Evolutionary conservation across 2,113 vertebrate species (phyloP), one percentile per base, ranked within the genome.

Genomic region (Rhinichthys klamathensis): DNA sequence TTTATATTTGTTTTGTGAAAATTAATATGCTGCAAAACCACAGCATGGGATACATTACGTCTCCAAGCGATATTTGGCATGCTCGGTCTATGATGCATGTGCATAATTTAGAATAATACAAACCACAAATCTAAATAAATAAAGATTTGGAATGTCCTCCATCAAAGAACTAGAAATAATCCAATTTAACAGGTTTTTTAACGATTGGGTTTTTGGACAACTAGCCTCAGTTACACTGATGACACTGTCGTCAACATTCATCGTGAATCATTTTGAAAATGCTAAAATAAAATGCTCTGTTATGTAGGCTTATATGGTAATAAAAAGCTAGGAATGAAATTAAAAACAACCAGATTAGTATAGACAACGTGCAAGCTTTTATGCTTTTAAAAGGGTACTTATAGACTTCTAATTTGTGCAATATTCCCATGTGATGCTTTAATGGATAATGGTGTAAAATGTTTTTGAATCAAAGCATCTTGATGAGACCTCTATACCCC

Each of bases 381-480:
- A 18, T 65, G 78, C 58, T 46, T 80, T 80, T 46, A 11, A 80
- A 80, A 65, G 78, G 65, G 38, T 63, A 80, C 58, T 80, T 63
- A 63, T 30, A 25, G 38, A 27, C 58, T 80, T 65, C 38, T 46
- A 27, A 46, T 27, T 46, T 27, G 78, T 46, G 58, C 25, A 65
- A 65, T 80, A 46, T 65, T 65, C 58, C 78, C 78, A 80, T 27
- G 58, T 41, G 56, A 30, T 35, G 58, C 38, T 80, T 80, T 46
- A 80, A 80, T 65, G 78, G n/a, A 44, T 80, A 80, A 46, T 25
- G 38, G 13, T 44, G 56, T 46, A 46, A 65, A 80, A 63, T 63
- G 58, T 80, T 80, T 79, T 80, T 25, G n/a, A 80, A 63, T 63
- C 35, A 63, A 80, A 80, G 78, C 38, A 65, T 80, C 58, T 79